These are phyloP conservation scores for Hypanus sabinus DNA, from an alignment of 2,113 vertebrate species.

Conservation along the genomic window DNA sequence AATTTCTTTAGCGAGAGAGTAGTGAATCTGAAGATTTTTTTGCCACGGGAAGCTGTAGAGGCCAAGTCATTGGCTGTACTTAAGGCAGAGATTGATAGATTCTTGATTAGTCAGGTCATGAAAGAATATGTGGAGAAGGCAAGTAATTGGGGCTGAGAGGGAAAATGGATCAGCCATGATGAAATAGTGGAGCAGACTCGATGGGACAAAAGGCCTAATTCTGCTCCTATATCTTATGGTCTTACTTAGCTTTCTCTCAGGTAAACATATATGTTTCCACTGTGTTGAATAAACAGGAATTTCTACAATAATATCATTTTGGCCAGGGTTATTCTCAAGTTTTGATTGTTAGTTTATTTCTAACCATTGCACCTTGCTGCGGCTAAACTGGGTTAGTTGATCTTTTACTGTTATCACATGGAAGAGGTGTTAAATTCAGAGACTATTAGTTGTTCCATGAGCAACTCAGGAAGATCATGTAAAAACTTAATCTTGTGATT, in stretches of 20 bases:
- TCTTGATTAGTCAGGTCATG: no score
- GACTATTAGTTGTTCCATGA: neutral
- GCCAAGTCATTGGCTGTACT: no score
- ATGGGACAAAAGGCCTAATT: no score
- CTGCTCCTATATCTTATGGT: no score
- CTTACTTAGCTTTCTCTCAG: neutral
- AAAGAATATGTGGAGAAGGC: no score
- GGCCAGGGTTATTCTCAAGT: neutral
- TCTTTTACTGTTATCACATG: neutral
- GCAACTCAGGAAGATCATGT: neutral
- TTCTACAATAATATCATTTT: neutral
- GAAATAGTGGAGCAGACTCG: no score
- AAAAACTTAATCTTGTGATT: neutral
- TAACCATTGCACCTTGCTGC: neutral
- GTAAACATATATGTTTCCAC: neutral
- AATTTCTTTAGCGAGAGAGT: no score
- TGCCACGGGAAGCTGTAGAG: no score
- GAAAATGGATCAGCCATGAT: no score
- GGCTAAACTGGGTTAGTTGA: neutral
- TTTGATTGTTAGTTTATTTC: neutral
- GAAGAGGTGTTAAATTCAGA: neutral
- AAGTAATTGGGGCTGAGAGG: no score
- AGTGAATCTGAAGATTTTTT: no score
- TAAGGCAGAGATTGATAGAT: no score
- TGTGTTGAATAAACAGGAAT: neutral